Base-by-base conservation (phyloP, 1,140 invertebrate genomes). In the Drosophila pectinifera region DNA sequence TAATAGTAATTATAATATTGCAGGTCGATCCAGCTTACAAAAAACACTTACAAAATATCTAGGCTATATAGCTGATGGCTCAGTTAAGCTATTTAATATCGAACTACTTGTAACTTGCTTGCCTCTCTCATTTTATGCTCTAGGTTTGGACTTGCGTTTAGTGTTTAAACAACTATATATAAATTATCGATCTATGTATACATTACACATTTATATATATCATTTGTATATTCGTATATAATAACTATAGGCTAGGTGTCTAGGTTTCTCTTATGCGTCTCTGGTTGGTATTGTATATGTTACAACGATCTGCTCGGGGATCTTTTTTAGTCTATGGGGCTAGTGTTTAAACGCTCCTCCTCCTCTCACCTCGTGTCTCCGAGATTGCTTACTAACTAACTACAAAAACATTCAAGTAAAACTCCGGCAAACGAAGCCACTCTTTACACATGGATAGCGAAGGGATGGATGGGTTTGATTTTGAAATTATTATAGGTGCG, bases 231-330 rank as follows among this genome's bases (percentile, higher is more conserved):
- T 61, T 63, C 61, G 28, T 61, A 61, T 72, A 73, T 73, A 73
- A 84, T 78, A 51, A 51, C 48, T 51, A 51, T 79, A 83, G 31
- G 28, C 80, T 83, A 83, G 42, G 55, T 65, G 56, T 62, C 48
- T 75, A 69, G 42, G 49, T 70, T 34, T 69, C 34, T 34, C 80
- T 83, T 84, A 80, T 42, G 65, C 73, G 46, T 53, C 34, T 53
- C 49, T 53, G 49, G 49, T 53, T 69, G 43, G 79, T 86, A 86
- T 88, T 86, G 83, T 86, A 83, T 86, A 86, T 86, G 83, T 86
- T 86, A 86, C 83, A 86, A 55, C 57, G 83, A 88, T 83, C 83
- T 69, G 49, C 59, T 58, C 36, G 65, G 72, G 69, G 76, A 88
- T 86, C 82, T 73, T 38, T 86, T 38, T 86, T 62, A 85, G 81